phyloP scores from a whole-genome alignment of 1,140 invertebrate genomes.

The Bradysia coprophila region DNA sequence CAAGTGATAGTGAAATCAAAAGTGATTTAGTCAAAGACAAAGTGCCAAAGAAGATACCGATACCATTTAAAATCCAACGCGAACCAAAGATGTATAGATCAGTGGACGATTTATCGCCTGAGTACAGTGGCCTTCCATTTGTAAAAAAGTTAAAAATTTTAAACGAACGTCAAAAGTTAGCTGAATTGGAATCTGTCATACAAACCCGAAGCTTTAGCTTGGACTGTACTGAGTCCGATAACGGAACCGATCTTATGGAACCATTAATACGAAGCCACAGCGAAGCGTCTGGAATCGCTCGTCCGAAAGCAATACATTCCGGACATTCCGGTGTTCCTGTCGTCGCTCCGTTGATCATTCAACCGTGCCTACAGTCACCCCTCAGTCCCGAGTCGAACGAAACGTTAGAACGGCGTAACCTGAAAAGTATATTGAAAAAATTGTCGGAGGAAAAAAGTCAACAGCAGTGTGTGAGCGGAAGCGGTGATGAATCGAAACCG shows the following conservation, averaged over 20 bases:
- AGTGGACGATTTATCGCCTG: slow-evolving; percentile 71
- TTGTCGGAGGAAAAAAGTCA: slow-evolving; percentile 25
- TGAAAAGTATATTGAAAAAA: slow-evolving; percentile 73
- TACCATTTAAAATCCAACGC: not conserved
- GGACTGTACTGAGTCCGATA: slow-evolving; percentile 44
- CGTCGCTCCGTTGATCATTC: slow-evolving; percentile 17
- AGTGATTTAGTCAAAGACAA: not conserved
- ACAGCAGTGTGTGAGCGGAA: slow-evolving; percentile 21
- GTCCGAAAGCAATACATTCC: slow-evolving; percentile 23
- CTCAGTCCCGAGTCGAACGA: slow-evolving; percentile 59
- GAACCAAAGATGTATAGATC: slow-evolving; percentile 46
- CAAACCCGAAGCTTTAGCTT: slow-evolving; percentile 57
- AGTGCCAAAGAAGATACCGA: not conserved
- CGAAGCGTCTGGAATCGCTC: slow-evolving; percentile 26
- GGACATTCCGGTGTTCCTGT: slow-evolving; percentile 13
- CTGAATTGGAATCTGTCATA: slow-evolving; percentile 54
- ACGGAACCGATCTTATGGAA: slow-evolving; percentile 33
- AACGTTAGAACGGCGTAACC: slow-evolving; percentile 55
- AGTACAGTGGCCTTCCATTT: slow-evolving; percentile 70
- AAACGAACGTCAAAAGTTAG: slow-evolving; percentile 70
- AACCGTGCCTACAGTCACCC: slow-evolving; percentile 22
- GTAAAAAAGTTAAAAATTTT: slow-evolving; percentile 76
- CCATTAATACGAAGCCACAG: slow-evolving; percentile 45
- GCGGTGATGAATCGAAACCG: slow-evolving; percentile 22
- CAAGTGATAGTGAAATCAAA: slow-evolving; percentile 3